Percentiles rank a stretch among this genome's conserved stretches.
Evolutionary conservation across 2,888 invertebrate species (phyloP).

Genomic region (Lumbricus terrestris): DNA sequence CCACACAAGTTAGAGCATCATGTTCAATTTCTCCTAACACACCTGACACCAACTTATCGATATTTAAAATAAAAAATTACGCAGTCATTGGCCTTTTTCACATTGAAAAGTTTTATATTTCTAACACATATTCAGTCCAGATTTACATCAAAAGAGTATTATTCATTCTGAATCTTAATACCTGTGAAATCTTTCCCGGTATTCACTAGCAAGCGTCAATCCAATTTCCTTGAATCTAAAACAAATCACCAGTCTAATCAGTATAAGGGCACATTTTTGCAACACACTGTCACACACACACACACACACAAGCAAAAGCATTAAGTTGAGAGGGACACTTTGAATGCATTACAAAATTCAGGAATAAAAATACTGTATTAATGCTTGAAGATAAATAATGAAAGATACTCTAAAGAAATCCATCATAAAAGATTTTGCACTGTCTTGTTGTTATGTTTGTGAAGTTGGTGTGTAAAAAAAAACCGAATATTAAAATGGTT

Average conservation of each 20-base stretch:
- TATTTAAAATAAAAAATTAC: too few relatives aligned
- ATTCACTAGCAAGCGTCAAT: background rate
- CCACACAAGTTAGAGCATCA: too few relatives aligned
- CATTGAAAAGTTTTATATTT: too few relatives aligned
- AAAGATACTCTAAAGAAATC: too few relatives aligned
- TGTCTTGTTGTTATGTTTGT: background rate
- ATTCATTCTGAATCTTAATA: background rate
- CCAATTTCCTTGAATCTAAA: constrained; percentile 8
- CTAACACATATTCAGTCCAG: background rate
- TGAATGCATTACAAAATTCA: background rate
- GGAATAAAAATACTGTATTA: too few relatives aligned
- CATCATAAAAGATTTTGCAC: background rate
- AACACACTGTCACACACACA: background rate
- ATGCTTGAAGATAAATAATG: too few relatives aligned
- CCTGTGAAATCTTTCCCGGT: constrained; percentile 19
- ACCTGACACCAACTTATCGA: too few relatives aligned
- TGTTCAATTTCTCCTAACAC: too few relatives aligned
- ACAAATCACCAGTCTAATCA: background rate
- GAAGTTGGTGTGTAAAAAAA: too few relatives aligned
- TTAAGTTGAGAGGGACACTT: background rate
- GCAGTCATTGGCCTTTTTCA: too few relatives aligned
- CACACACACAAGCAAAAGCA: background rate
- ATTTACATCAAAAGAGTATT: background rate
- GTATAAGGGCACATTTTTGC: background rate
- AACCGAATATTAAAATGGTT: background rate